Conservation (phyloP, 2,113 vertebrate species). For the Picathartes gymnocephalus region DNA sequence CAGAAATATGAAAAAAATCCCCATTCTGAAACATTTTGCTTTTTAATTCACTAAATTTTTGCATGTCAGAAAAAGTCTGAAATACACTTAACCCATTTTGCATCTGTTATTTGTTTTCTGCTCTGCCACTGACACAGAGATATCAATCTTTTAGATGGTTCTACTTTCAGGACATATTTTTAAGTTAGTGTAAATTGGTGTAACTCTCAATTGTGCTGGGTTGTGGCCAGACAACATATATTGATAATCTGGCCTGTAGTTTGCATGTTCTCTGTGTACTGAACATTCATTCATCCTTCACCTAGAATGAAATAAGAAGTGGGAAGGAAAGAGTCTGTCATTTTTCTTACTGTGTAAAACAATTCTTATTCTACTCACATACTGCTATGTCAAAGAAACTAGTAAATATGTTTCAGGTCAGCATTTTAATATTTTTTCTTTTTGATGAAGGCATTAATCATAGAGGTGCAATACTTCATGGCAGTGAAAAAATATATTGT, state of each 20-base stretch:
- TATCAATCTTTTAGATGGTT: neutral
- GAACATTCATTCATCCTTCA: neutral
- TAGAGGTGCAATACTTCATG: neutral
- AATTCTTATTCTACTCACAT: neutral
- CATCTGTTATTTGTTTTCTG: neutral
- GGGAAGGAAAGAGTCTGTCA: neutral
- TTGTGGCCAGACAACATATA: neutral
- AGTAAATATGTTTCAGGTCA: conserved; percentile 2
- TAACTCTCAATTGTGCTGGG: neutral
- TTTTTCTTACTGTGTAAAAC: neutral
- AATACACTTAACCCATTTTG: neutral
- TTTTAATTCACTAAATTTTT: neutral
- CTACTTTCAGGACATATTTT: neutral
- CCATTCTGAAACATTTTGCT: neutral
- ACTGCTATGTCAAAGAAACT: neutral
- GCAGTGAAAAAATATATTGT: neutral
- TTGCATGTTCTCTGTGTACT: neutral
- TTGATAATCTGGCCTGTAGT: neutral
- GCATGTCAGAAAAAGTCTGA: neutral
- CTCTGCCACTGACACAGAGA: neutral
- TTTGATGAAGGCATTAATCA: neutral
- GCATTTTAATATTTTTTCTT: neutral
- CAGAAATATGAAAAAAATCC: neutral
- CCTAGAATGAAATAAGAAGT: neutral
- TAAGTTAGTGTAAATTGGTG: neutral